These are phyloP conservation scores for Megaceryle alcyon DNA, from an alignment of 2,797 vertebrate genomes.

Conservation along the genomic window DNA sequence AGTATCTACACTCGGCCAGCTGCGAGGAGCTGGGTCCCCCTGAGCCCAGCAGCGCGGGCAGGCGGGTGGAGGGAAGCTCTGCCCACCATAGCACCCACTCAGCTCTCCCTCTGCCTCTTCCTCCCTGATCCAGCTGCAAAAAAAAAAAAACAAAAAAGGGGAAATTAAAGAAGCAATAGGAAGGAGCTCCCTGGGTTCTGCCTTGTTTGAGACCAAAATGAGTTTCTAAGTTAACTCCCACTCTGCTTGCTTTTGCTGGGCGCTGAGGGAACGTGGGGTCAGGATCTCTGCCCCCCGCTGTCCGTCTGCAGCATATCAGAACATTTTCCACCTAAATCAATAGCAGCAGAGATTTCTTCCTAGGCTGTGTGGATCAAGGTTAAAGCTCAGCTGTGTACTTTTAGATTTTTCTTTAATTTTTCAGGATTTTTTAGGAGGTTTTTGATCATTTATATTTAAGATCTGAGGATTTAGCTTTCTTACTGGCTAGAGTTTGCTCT, in stretches of 20 bases:
- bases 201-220: not conserved
- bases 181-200: not conserved
- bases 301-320: accelerated
- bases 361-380: not conserved
- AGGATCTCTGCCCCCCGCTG: not conserved
- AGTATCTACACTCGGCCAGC: not conserved
- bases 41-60: not conserved
- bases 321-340: not conserved
- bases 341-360: not conserved
- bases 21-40: not conserved
- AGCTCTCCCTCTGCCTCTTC: not conserved
- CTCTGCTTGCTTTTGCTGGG: not conserved
- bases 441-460: slow-evolving; percentile 30
- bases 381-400: slow-evolving; percentile 15
- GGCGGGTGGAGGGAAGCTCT: not conserved
- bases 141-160: not conserved
- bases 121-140: not conserved
- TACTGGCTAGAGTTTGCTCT: not conserved
- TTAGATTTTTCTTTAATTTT: not conserved
- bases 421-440: not conserved
- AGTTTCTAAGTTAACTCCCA: not conserved
- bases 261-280: not conserved
- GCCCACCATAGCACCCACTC: not conserved
- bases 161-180: not conserved
- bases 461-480: not conserved